These are phyloP conservation scores for Caenorhabditis zanzibari DNA, from an alignment of 2,888 invertebrate species.

Conservation along the genomic window DNA sequence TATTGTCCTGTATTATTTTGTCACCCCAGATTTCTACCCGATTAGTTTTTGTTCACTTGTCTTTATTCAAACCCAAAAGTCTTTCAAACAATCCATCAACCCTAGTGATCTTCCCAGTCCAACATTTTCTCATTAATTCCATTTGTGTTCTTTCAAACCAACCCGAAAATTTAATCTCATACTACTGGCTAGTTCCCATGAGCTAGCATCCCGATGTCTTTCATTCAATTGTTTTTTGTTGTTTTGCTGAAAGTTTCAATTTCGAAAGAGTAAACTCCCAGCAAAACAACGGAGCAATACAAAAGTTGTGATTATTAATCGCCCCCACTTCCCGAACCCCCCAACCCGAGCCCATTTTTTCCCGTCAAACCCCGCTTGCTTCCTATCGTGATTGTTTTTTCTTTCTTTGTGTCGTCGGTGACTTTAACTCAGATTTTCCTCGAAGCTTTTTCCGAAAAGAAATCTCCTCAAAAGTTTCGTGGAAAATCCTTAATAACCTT, in stretches of 20 bases:
- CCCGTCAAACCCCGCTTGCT: conserved; percentile 32
- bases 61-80: conserved; percentile 30
- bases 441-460: background rate
- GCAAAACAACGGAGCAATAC: conserved; percentile 2
- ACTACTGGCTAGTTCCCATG: conserved; percentile 30
- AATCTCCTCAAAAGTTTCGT: background rate
- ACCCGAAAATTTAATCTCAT: conserved; percentile 38
- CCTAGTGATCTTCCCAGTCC: conserved; percentile 45
- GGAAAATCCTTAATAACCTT: conserved; percentile 8
- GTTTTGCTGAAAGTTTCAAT: background rate
- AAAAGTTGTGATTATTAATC: conserved; percentile 45
- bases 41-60: conserved; percentile 45
- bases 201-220: conserved; percentile 42
- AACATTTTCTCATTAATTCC: conserved; percentile 13
- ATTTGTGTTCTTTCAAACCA: conserved; percentile 39
- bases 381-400: conserved; percentile 49
- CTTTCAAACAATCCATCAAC: conserved; percentile 44
- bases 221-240: conserved; percentile 9
- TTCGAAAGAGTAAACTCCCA: background rate
- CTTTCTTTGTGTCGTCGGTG: conserved; percentile 54
- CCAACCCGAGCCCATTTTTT: conserved; percentile 1
- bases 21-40: conserved; percentile 19
- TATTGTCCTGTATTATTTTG: conserved; percentile 1
- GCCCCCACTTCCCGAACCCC: conserved; percentile 20
- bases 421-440: conserved; percentile 55